Evolutionary conservation across 2,797 vertebrate genomes (phyloP).

Genomic region (Astyanax mexicanus): DNA sequence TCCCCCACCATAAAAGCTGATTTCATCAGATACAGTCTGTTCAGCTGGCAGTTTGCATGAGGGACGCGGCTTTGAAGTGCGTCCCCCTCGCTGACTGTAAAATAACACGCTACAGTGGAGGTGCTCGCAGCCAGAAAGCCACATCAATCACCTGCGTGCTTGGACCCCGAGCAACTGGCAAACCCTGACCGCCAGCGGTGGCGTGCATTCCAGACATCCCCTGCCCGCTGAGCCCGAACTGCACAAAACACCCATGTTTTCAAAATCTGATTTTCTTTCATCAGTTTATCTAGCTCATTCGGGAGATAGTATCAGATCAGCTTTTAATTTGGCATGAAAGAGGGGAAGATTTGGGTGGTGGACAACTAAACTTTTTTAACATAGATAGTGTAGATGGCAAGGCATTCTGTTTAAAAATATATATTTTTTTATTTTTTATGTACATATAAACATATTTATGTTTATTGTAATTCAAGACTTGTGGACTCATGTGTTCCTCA

Average conservation of each 20-base stretch:
- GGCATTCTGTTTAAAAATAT: not conserved
- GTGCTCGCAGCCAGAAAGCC: conserved; percentile 48
- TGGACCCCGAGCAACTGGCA: conserved; percentile 51
- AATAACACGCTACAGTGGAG: conserved; percentile 58
- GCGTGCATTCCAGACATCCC: conserved; percentile 57
- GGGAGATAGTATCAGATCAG: conserved; percentile 46
- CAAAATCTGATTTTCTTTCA: conserved; percentile 58
- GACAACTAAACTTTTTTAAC: too few relatives aligned
- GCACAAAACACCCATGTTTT: conserved; percentile 45
- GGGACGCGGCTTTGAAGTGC: conserved; percentile 59
- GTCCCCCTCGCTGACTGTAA: conserved; percentile 63
- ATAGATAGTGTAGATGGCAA: too few relatives aligned
- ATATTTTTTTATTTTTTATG: too few relatives aligned
- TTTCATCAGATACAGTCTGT: conserved; percentile 60
- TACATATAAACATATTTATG: too few relatives aligned
- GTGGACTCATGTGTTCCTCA: too few relatives aligned
- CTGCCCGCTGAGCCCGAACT: conserved; percentile 44
- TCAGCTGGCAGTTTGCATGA: conserved; percentile 61
- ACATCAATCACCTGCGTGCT: conserved; percentile 69
- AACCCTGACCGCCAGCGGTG: conserved; percentile 35
- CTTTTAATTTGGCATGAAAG: conserved; percentile 28
- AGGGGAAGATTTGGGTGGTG: not conserved
- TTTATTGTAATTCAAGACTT: too few relatives aligned
- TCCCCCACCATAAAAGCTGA: conserved; percentile 59
- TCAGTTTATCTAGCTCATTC: conserved; percentile 43